A percentile compares a stretch with the other conserved stretches of the same genome.
These are phyloP conservation scores for Sander vitreus DNA, from an alignment of 2,113 vertebrate species.

Conservation along the genomic window DNA sequence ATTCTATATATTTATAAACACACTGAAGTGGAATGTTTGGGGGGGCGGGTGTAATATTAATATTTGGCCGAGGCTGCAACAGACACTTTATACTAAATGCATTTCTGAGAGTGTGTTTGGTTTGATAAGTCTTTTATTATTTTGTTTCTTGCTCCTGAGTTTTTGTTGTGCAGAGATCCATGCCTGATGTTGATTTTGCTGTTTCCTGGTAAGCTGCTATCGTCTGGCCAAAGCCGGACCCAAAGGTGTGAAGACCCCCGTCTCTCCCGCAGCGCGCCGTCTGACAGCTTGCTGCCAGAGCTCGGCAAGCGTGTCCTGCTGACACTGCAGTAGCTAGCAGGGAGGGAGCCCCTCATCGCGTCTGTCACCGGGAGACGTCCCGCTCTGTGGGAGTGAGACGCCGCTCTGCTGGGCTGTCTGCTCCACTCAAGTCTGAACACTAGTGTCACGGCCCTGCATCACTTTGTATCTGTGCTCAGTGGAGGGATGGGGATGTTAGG, in stretches of 20 bases:
- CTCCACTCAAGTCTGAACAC: constrained; percentile 59
- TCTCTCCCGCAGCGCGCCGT: constrained; percentile 26
- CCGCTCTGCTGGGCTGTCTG: constrained; percentile 62
- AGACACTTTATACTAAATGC: constrained; percentile 72
- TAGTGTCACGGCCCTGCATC: constrained; percentile 45
- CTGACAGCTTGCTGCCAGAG: constrained; percentile 46
- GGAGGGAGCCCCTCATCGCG: constrained; percentile 26
- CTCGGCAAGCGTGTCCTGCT: constrained; percentile 25
- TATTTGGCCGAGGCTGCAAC: constrained; percentile 66
- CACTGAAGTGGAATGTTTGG: constrained; percentile 45
- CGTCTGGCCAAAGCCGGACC: constrained; percentile 45
- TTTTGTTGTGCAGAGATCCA: constrained; percentile 17
- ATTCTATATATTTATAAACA: constrained; percentile 73
- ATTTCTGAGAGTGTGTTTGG: constrained; percentile 53
- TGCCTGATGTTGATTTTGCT: constrained; percentile 37
- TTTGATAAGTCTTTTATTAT: constrained; percentile 28
- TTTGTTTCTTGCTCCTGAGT: constrained; percentile 31
- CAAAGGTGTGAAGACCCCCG: constrained; percentile 23
- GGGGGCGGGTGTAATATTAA: constrained; percentile 26
- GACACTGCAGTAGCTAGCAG: constrained; percentile 39
- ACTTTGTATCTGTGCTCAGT: constrained; percentile 31
- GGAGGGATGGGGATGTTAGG: constrained; percentile 4
- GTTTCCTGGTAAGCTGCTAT: constrained; percentile 71
- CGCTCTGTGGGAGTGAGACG: constrained; percentile 53
- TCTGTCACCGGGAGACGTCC: constrained; percentile 56